Conservation (phyloP, 1,140 invertebrate species). For the Kradibia gibbosae region DNA sequence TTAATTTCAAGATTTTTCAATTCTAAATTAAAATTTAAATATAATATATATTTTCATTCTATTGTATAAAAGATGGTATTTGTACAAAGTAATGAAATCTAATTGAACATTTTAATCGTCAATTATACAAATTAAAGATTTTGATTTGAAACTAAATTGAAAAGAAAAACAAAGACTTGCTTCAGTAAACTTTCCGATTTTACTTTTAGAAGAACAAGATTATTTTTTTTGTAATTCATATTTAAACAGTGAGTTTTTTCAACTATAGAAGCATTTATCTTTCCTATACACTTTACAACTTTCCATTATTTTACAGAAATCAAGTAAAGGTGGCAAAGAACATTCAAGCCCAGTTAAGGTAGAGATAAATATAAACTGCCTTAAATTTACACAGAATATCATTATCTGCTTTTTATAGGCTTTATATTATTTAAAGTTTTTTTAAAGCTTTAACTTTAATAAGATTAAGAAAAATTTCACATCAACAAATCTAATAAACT, state of each 20-base stretch:
- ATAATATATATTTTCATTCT: too few relatives aligned
- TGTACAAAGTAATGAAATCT: too few relatives aligned
- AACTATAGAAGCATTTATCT: not conserved
- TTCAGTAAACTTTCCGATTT: not conserved
- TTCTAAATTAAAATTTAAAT: too few relatives aligned
- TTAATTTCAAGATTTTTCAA: too few relatives aligned
- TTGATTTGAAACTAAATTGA: too few relatives aligned
- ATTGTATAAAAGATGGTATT: too few relatives aligned
- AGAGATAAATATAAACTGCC: constrained; percentile 58
- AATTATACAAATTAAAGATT: too few relatives aligned
- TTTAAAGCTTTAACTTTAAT: constrained; percentile 9
- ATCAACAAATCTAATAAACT: too few relatives aligned
- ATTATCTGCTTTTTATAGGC: constrained; percentile 40
- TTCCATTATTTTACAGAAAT: constrained; percentile 75
- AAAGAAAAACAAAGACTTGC: not conserved
- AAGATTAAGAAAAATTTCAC: not conserved
- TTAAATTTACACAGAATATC: constrained; percentile 46
- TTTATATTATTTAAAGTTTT: not conserved
- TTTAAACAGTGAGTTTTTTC: constrained; percentile 14
- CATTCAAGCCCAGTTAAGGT: constrained; percentile 75
- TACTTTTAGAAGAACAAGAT: not conserved
- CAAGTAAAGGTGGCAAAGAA: constrained; percentile 77
- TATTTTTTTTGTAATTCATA: not conserved
- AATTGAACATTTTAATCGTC: too few relatives aligned
- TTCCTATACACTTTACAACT: constrained; percentile 46